These are phyloP conservation scores for Cebidichthys violaceus DNA, from an alignment of 2,113 vertebrate species.

Conservation along the genomic window DNA sequence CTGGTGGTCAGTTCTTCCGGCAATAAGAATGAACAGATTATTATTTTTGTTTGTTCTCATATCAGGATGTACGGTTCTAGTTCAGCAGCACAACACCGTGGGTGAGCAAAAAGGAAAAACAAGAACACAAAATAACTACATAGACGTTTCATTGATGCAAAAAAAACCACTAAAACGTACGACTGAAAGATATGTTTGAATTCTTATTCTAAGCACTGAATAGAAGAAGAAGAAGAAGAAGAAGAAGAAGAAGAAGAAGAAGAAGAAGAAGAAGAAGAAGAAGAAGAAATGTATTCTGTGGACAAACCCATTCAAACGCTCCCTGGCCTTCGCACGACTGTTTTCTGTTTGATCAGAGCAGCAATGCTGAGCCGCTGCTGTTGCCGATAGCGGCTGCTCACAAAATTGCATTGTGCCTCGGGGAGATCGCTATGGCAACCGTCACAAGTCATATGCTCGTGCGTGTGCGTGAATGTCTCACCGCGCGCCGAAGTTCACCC, in stretches of 20 bases:
- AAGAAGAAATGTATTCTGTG: slow-evolving; percentile 6
- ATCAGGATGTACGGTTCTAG: not conserved
- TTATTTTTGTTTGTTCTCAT: not conserved
- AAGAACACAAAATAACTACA: not conserved
- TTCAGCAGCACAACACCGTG: not conserved
- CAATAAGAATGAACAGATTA: not conserved
- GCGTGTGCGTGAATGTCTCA: slow-evolving; percentile 24
- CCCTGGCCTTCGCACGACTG: slow-evolving; percentile 8
- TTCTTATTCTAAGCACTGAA: not conserved
- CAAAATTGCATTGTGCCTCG: slow-evolving; percentile 68
- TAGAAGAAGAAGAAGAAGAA: too few species aligned
- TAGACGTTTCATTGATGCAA: not conserved
- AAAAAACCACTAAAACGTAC: not conserved
- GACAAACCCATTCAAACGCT: slow-evolving; percentile 14
- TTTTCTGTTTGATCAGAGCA: slow-evolving; percentile 51
- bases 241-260: too few species aligned
- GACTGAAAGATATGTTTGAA: not conserved
- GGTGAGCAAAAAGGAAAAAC: not conserved
- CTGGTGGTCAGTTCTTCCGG: not conserved
- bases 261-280: too few species aligned
- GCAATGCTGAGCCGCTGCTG: slow-evolving; percentile 35
- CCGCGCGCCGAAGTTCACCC: slow-evolving; percentile 28
- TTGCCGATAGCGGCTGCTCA: slow-evolving; percentile 47
- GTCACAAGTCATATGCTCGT: slow-evolving; percentile 48
- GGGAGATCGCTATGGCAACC: slow-evolving; percentile 76